Evolutionary conservation across 2,888 invertebrate species (phyloP).

Genomic region (Apantesis nais): DNA sequence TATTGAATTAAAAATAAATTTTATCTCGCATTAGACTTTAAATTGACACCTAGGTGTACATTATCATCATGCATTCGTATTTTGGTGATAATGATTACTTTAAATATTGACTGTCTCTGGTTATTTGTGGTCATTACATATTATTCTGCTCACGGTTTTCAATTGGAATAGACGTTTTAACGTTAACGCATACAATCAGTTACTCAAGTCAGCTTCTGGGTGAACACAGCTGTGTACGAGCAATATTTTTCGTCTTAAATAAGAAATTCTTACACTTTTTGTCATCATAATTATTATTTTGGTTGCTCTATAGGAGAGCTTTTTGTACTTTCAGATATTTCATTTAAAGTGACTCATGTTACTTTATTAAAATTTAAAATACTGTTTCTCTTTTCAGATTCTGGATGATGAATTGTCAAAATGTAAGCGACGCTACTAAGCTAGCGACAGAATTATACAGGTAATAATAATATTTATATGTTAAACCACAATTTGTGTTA

Average conservation of each 20-base stretch:
- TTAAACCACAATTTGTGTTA: not conserved
- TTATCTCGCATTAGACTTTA: not conserved
- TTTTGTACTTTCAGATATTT: not conserved
- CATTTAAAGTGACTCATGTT: not conserved
- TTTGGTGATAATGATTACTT: not conserved
- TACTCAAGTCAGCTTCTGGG: too few relatives aligned
- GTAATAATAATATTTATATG: constrained; percentile 91
- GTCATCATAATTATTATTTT: not conserved
- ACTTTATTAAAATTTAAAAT: not conserved
- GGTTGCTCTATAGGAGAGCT: not conserved
- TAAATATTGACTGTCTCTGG: not conserved
- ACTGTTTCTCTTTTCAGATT: constrained; percentile 86
- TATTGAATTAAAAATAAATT: not conserved
- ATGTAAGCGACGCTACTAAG: constrained; percentile 96
- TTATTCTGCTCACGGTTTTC: not conserved
- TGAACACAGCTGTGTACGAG: too few relatives aligned
- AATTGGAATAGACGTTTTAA: not conserved
- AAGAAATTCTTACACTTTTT: too few relatives aligned
- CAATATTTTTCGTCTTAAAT: too few relatives aligned
- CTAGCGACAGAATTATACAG: constrained; percentile 98
- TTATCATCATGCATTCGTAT: not conserved
- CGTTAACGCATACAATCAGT: too few relatives aligned
- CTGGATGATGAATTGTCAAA: constrained; percentile 99
- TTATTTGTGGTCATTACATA: not conserved
- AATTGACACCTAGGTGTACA: not conserved